Evolutionary conservation across 2,113 vertebrate species (phyloP), one percentile per base, ranked within the genome.

Genomic region (Phoenicopterus ruber): DNA sequence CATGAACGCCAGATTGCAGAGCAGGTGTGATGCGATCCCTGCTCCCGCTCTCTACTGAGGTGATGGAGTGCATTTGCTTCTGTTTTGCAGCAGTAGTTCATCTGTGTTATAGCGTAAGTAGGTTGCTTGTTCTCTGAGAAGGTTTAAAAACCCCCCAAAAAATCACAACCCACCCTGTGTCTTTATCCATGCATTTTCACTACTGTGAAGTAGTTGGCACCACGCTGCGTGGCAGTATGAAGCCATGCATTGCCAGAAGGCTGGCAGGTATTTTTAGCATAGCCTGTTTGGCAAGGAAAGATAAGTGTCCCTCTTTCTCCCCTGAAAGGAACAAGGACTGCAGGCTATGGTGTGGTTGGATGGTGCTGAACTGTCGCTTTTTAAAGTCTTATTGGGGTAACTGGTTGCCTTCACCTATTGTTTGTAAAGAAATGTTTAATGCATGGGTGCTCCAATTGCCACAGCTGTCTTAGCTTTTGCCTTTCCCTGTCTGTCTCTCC

Each of bases 211-310:
- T 58, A 52, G 42, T 13, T 95, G 93, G 92, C 90, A 74, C 50
- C 32, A 0, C 1, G 1, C 62, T 73, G 29, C 0, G 0, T 80
- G 88, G 88, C 93, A 40, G n/a, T 25, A 24, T 70, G 94, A 88
- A 93, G 76, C 90, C 67, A 3, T 42, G 22, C 5, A 0, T 66
- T 94, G 87, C 85, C 96, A 96, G 96, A 86, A 93, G 88, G 88
- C 76, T 94, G 88, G 47, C 90, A 95, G 92, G 92, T 94, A 96
- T 96, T 96, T 96, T 96, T 96, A 94, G 88, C 19, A 2, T 20
- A 72, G 92, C 93, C 78, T 76, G 81, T 93, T 89, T 85, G 93
- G 87, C 96, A 88, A 73, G 79, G 84, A 84, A 71, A 70, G 38
- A 81, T 49, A 47, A 31, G 7, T 80, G 78, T 93, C 87, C 84